Base-by-base conservation (phyloP, 2,113 vertebrate genomes). In the Myrmecobius fasciatus region DNA sequence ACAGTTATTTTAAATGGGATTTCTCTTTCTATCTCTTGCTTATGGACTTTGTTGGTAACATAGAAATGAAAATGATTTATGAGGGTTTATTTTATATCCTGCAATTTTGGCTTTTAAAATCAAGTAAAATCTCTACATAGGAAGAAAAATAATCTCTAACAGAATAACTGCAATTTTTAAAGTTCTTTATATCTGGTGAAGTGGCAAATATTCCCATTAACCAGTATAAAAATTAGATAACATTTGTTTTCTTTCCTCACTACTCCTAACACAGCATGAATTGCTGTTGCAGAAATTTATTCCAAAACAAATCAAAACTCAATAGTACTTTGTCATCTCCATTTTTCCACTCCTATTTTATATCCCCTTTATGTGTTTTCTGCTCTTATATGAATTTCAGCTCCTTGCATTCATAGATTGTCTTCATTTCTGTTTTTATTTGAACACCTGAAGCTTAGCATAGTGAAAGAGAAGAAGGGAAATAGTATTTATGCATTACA, bases 141-240 rank as follows among this genome's bases (percentile, higher is more conserved):
- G 90, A 94, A 89, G 90, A 52, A 89, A 89, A 36, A 93, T 1
- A 26, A 88, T 47, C 89, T 91, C 1, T 52, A 3, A 53, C 51
- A 36, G 89, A 91, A 67, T 51, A 51, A 22, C 46, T 36, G 54
- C 1, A 5, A 96, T 3, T 92, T 36, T 92, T 53, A 60, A 11
- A 53, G 8, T 51, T 91, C 94, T 3, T 24, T 96, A n/a, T 48
- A 31, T 25, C 0, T 12, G 51, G 3, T 90, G 88, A 91, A 28
- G 89, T 95, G 60, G 2, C n/a, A 94, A 92, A 10, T 10, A 91
- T 56, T 94, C 95, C 90, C 88, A 91, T 67, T 8, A 93, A 95
- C 95, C 91, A 25, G 89, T 25, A 2, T 2, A 22, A 53, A 11
- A 96, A 90, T 89, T n/a, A 94, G 75, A 25, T 49, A 47, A 12